Base-by-base conservation (phyloP, 1,140 invertebrate genomes). In the Pseudoatta argentina region DNA sequence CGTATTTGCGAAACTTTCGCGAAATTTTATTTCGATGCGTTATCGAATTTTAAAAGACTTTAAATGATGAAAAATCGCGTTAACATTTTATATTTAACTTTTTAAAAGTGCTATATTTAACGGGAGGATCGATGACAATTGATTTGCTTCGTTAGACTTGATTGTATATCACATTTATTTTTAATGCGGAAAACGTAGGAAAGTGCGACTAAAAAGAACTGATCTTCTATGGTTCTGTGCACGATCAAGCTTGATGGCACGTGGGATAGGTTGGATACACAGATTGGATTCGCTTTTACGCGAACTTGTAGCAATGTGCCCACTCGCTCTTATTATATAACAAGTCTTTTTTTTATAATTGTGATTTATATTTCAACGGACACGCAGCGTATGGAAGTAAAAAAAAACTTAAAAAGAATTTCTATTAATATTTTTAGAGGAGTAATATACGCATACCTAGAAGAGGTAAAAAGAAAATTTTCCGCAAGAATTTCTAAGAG, bases 221-320 rank as follows among this genome's bases (percentile, higher is more conserved):
- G 69, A 83, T 44, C 66, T 71, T 67, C 18, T 73, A 14, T 73
- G 66, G 21, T 72, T 73, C 55, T 73, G 79, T 83, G 79, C 79
- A 83, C 79, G 71, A 79, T 79, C 63, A 79, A 79, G 77, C 77
- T 83, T 83, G 55, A 79, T 61, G 67, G 55, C 79, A 83, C 79
- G 27, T 75, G 18, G n/a, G 55, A 57, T 75, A 55, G n/a, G 21
- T 71, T 48, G 3, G 21, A 71, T 24, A 21, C 53, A 59, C 34
- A 48, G 34, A 57, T 72, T 82, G 30, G 7, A 57, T 48, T 67
- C 34, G 51, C 64, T 73, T 12, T 3, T 82, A 34, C 6, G 66
- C 79, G 48, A 61, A 73, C 24, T 39, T 30, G 2, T 18, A 7
- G 67, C 34, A 71, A 30, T 55, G 34, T n/a, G 39, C n/a, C 79